phyloP scores from a whole-genome alignment of 2,888 invertebrate species.

The Cerastis leucographa region DNA sequence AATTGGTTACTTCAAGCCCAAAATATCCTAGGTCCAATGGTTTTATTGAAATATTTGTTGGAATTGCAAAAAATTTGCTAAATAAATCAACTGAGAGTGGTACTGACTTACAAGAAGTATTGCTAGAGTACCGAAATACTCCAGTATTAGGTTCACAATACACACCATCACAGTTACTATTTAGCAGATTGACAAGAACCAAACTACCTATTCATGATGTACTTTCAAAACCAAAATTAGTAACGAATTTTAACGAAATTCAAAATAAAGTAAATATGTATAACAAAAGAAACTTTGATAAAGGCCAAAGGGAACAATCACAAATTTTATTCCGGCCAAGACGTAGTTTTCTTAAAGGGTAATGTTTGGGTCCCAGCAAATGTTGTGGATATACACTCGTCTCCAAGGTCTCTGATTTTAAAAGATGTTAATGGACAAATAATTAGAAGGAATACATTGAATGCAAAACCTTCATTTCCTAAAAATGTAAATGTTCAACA shows the following conservation, averaged over 20 bases:
- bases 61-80: background rate
- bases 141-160: conserved; percentile 1
- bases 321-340: background rate
- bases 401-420: too few relatives aligned
- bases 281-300: conserved; percentile 2
- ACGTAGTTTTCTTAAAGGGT: background rate
- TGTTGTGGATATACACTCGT: background rate
- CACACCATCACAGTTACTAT: background rate
- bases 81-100: background rate
- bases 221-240: too few relatives aligned
- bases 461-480: too few relatives aligned
- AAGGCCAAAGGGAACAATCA: background rate
- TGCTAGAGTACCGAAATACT: background rate
- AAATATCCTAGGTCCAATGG: too few relatives aligned
- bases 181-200: background rate
- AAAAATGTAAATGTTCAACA: too few relatives aligned
- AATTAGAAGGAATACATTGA: too few relatives aligned
- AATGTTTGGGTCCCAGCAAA: conserved; percentile 2
- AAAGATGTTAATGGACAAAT: too few relatives aligned
- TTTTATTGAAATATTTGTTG: too few relatives aligned
- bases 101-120: background rate
- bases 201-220: background rate
- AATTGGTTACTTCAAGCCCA: too few relatives aligned
- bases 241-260: background rate
- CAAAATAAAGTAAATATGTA: conserved; percentile 1